Evolutionary conservation across 1,140 invertebrate genomes (phyloP).

Genomic region (Phocides pigmalion): DNA sequence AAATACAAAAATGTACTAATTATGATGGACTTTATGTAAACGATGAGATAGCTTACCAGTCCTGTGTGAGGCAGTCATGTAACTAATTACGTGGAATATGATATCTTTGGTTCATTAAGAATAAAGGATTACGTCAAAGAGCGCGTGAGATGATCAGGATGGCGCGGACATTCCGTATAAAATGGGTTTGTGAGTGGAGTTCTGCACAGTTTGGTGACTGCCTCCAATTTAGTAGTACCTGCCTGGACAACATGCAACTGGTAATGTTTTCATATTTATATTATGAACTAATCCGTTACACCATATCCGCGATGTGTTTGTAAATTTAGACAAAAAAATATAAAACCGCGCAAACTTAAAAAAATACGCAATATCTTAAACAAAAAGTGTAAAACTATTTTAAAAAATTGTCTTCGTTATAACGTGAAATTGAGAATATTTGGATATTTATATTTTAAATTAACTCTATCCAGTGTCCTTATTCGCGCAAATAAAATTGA

Average conservation of each 20-base stretch:
- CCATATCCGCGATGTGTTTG: background rate
- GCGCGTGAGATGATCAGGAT: conserved; percentile 66
- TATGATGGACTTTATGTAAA: too few species aligned
- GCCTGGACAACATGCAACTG: conserved; percentile 69
- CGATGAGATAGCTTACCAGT: too few species aligned
- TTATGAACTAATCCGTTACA: background rate
- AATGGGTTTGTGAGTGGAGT: conserved; percentile 52
- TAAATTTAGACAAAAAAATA: too few species aligned
- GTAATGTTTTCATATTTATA: conserved; percentile 53
- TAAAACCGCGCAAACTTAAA: too few species aligned
- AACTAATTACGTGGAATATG: conserved; percentile 52
- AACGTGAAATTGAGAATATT: too few species aligned
- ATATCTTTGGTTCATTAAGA: conserved; percentile 52
- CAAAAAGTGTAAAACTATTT: too few species aligned
- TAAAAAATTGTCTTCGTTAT: too few species aligned
- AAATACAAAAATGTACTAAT: too few species aligned
- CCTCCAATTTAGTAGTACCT: conserved; percentile 53
- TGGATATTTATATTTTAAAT: too few species aligned
- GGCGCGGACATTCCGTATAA: conserved; percentile 63
- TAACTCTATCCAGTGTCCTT: too few species aligned
- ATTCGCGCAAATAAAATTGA: too few species aligned
- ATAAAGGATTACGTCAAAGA: conserved; percentile 66
- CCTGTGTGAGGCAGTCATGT: conserved; percentile 1
- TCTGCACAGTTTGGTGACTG: conserved; percentile 61
- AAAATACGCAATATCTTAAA: too few species aligned